Conservation (phyloP, 2,113 vertebrate species). For the Gallinago undulata region DNA sequence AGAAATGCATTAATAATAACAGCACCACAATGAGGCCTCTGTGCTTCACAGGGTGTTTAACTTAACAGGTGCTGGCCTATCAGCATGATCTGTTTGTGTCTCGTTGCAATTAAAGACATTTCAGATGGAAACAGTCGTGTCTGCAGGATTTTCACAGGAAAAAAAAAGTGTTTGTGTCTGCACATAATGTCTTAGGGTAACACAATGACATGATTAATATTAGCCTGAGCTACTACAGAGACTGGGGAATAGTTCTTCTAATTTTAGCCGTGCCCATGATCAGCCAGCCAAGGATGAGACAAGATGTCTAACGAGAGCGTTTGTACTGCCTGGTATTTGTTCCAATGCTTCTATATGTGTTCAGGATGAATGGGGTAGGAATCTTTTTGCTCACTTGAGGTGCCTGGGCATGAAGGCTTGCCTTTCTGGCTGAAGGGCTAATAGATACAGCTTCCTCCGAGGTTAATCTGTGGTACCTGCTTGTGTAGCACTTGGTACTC, state of each 20-base stretch:
- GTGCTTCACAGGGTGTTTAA: not conserved
- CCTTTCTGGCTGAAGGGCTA: not conserved
- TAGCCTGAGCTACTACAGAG: not conserved
- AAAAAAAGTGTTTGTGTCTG: not conserved
- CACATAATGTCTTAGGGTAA: not conserved
- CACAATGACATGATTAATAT: not conserved
- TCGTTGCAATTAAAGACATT: not conserved
- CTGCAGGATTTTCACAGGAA: not conserved
- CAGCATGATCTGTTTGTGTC: not conserved
- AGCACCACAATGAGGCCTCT: not conserved
- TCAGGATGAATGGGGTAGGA: not conserved
- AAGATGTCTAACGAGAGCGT: not conserved
- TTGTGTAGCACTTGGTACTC: not conserved
- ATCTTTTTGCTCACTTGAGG: not conserved
- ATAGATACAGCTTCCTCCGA: not conserved
- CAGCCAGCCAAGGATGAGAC: not conserved
- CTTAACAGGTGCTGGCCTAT: not conserved
- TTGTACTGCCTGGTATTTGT: not conserved
- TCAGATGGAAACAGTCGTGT: not conserved
- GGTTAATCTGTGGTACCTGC: not conserved
- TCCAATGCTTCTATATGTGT: not conserved
- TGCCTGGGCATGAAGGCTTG: not conserved
- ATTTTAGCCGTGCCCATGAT: not conserved
- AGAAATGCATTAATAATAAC: not conserved
- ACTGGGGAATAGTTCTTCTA: not conserved